Evolutionary conservation across 2,888 invertebrate genomes (phyloP).

Genomic region (Ochropleura leucogaster): DNA sequence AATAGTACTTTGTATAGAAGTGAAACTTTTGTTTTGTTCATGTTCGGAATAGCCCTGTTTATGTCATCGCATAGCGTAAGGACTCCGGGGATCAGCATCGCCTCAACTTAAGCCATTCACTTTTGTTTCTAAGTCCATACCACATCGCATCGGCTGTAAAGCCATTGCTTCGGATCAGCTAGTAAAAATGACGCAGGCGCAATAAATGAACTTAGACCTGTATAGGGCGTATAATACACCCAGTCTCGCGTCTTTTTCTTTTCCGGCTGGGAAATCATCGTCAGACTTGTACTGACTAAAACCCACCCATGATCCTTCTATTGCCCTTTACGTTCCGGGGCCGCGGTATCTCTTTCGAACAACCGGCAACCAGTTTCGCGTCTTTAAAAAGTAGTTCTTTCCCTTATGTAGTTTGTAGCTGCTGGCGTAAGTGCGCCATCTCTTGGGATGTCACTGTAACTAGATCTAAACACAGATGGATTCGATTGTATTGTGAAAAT

Average conservation of each 20-base stretch:
- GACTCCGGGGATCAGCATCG: not conserved
- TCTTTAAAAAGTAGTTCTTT: not conserved
- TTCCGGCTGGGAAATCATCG: too few relatives aligned
- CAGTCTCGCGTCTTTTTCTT: not conserved
- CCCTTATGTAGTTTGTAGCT: not conserved
- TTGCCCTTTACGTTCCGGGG: too few relatives aligned
- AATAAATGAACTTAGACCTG: not conserved
- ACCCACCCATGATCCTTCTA: too few relatives aligned
- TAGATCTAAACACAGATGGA: slow-evolving; percentile 14
- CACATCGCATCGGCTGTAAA: not conserved
- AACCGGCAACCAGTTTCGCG: too few relatives aligned
- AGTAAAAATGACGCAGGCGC: not conserved
- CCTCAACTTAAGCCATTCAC: not conserved
- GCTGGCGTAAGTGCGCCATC: slow-evolving; percentile 5
- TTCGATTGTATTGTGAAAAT: slow-evolving; percentile 1
- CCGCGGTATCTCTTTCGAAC: too few relatives aligned
- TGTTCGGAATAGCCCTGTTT: not conserved
- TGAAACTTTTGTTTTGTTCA: not conserved
- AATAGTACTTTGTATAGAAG: not conserved
- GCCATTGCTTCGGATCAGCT: not conserved
- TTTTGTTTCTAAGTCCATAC: not conserved
- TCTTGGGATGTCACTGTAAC: slow-evolving; percentile 4
- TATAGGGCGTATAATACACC: not conserved
- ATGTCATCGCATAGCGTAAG: not conserved
- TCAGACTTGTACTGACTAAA: too few relatives aligned